These are phyloP conservation scores for Brachionus rubens DNA, from an alignment of 1,140 invertebrate species.

Conservation along the genomic window DNA sequence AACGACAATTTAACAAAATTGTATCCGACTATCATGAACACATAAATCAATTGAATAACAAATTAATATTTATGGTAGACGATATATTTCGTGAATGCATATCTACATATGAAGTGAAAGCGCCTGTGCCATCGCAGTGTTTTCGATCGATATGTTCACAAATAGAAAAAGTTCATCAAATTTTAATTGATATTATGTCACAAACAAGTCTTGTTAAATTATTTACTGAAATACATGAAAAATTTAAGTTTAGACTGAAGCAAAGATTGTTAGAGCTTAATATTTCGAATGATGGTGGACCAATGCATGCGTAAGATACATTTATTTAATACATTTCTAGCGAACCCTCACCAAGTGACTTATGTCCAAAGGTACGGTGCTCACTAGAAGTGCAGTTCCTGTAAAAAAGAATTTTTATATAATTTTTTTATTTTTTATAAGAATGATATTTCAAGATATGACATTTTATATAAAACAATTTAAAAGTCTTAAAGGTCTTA, in stretches of 20 bases:
- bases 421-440: neutral
- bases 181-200: slow-evolving; percentile 65
- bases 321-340: neutral
- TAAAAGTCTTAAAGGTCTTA: neutral
- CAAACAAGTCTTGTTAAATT: slow-evolving; percentile 72
- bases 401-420: neutral
- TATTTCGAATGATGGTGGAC: slow-evolving; percentile 87
- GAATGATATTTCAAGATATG: slow-evolving; percentile 43
- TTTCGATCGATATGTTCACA: slow-evolving; percentile 88
- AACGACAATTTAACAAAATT: slow-evolving; percentile 41
- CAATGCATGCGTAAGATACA: slow-evolving; percentile 70
- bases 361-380: too few relatives aligned
- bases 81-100: slow-evolving; percentile 68
- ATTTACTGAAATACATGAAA: slow-evolving; percentile 77
- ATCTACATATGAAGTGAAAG: slow-evolving; percentile 71
- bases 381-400: neutral
- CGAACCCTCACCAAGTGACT: too few relatives aligned
- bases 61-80: slow-evolving; percentile 82
- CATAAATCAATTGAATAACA: slow-evolving; percentile 82
- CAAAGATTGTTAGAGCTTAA: slow-evolving; percentile 79
- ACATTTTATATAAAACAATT: slow-evolving; percentile 40
- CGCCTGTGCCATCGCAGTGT: slow-evolving; percentile 85
- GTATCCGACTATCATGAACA: slow-evolving; percentile 70
- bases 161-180: slow-evolving; percentile 85
- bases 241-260: slow-evolving; percentile 79